Evolutionary conservation across 1,140 invertebrate genomes (phyloP), one percentile per base, ranked within the genome.

Genomic region (Lordiphosa collinella): DNA sequence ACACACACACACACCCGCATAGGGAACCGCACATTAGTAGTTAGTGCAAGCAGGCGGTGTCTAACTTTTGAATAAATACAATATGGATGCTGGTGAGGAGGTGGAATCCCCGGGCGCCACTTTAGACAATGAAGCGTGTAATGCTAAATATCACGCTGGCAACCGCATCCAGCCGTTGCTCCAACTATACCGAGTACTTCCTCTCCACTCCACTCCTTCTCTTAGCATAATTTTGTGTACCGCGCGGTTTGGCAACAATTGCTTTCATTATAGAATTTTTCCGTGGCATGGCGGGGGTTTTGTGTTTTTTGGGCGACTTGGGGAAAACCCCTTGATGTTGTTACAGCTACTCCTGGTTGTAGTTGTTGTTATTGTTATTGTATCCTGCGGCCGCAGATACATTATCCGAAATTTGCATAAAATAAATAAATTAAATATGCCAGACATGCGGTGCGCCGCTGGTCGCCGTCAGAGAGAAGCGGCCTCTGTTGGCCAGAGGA

Each of bases 361-460:
- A 59, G 51, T 52, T 70, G 70, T 51, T 69, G 57, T 65, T 51
- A 29, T 56, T 85, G 74, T 69, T 68, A 60, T 69, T 69, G 68
- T 84, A 84, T 85, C 78, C 78, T 86, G 82, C 75, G 82, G 82
- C 69, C 79, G 79, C 80, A 80, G 84, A 87, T 87, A 87, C 78
- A 87, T 87, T 87, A 87, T 87, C 84, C 74, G 49, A 87, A 87
- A 87, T 87, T 87, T 87, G 84, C 84, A 87, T 87, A 87, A 87
- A 87, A 87, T 87, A 87, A 87, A 87, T 87, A 87, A 87, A 87
- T 87, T 87, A 87, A 87, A 78, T 87, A 87, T 87, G 78, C 84
- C 84, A 87, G 84, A 87, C 84, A 87, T 87, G 84, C 84, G 84
- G 84, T 84, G 78, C 72, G 71, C 71, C 65, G 63, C 72, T 79